Base-by-base conservation (phyloP, 2,888 invertebrate genomes). In the Lepidochrysops patricia region DNA sequence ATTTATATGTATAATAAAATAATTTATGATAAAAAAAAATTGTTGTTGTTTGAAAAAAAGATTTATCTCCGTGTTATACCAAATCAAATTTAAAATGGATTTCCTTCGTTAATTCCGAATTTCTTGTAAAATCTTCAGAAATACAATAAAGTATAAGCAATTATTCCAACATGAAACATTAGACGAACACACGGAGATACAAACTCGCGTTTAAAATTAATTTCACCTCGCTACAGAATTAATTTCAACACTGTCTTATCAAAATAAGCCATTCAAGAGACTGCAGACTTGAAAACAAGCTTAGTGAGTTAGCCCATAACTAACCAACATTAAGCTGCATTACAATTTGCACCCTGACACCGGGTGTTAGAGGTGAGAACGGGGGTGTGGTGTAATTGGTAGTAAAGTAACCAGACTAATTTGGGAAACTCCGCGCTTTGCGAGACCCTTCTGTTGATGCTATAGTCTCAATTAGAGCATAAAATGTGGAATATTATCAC, bases 241-340 rank as follows among this genome's bases (percentile, higher is more conserved):
- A 48, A 43, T 57, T 43, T 12, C 29, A 19, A 29, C 19, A 27
- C 15, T 29, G 29, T 58, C 43, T 29, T 29, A 58, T 48, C 57
- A 58, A 58, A 58, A 58, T 58, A 58, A 58, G 57, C 48, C 57
- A 43, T 58, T 29, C 48, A 49, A 49, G n/a, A 50, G 32, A 58
- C 50, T 50, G 34, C 34, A 50, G 34, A 35, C 34, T 50, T 58
- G 25, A 34, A 34, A 34, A 58, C 50, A 58, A 50, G 29, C 58
- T 58, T 25, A 29, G 29, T 32, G 58, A 48, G 49, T 58, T 50
- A 50, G 25, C 58, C 49, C 49, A 34, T 58, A 58, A 50, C 25
- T 34, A 58, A 32, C 50, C 26, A 50, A 50, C 26, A 58, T 49
- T 7, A 4, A 0, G 13, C 13, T 37, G 37, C 37, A 43, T 26